Base-by-base conservation (phyloP, 2,797 vertebrate genomes). In the Nannoperca obscura region DNA sequence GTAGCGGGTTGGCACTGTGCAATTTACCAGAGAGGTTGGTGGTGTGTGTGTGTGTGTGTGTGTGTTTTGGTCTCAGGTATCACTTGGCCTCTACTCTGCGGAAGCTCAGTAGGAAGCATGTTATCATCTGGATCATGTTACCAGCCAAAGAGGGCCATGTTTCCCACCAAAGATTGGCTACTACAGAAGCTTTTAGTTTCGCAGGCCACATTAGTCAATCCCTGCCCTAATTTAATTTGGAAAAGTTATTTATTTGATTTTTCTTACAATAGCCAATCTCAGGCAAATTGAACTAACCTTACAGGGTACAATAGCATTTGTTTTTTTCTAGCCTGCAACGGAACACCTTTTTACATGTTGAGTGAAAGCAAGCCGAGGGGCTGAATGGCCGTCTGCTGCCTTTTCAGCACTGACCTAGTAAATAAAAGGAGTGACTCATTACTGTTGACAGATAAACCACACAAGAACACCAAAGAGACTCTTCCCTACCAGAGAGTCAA, bases 61-160 rank as follows among this genome's bases (percentile, higher is more conserved):
- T 32, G 24, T 27, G 1, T 27, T 27, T 32, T 32, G 60, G 44
- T 71, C 44, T 91, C 59, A 55, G 65, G 76, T 90, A 36, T 86
- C 87, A 60, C 27, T 68, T 30, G 36, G 66, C 59, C 58, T 73
- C 59, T 40, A 8, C 64, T 69, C 76, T 81, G 22, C 66, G 57
- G 17, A 44, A 76, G 76, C 75, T 42, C 59, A 42, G 75, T 59
- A 59, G 89, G 80, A 83, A 89, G 77, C 75, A 27, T 69, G 79
- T 66, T 67, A 81, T 62, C 34, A 52, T 68, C 55, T 9, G 49
- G 86, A 42, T 91, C 81, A 14, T 17, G 74, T 85, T 88, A 76
- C 91, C 42, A 15, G 52, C 8, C 38, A 78, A 50, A 71, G 58
- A 58, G n/a, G 30, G 34, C 53, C 81, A 14, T 17, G 74, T 85